These are phyloP conservation scores for Nezara viridula DNA, from an alignment of 2,888 invertebrate genomes.

Conservation along the genomic window DNA sequence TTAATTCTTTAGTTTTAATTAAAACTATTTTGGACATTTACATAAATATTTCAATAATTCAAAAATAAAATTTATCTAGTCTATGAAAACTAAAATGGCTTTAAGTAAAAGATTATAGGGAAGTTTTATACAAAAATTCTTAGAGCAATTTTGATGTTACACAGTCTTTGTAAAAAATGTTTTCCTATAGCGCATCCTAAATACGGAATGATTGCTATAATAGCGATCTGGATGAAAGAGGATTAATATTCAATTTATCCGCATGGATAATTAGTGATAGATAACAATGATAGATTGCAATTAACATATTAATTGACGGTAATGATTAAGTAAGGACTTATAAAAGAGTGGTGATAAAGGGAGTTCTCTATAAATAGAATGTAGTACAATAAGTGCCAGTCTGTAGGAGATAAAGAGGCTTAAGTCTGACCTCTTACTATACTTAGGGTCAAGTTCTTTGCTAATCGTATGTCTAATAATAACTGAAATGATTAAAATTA, in stretches of 20 bases:
- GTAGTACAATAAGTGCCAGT: background rate
- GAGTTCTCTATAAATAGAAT: background rate
- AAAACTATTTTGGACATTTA: too few species aligned
- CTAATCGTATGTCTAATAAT: background rate
- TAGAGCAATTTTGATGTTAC: too few species aligned
- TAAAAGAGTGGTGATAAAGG: background rate
- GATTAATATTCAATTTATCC: background rate
- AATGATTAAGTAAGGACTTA: too few species aligned
- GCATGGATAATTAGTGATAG: background rate
- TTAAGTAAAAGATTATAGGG: too few species aligned
- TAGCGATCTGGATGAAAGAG: background rate
- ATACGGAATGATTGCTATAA: background rate
- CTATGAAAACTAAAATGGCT: too few species aligned
- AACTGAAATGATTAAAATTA: too few species aligned
- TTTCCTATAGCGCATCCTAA: too few species aligned
- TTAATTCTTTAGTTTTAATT: too few species aligned
- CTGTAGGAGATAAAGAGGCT: background rate
- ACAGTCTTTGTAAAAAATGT: too few species aligned
- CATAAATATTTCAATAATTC: too few species aligned
- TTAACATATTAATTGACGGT: background rate
- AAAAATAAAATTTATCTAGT: too few species aligned
- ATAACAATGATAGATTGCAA: background rate
- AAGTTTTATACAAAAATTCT: too few species aligned
- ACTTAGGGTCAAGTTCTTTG: background rate
- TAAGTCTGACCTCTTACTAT: background rate